A percentile compares a stretch with the other conserved stretches of the same genome.
phyloP scores from a whole-genome alignment of 1,140 invertebrate genomes.

The Euura saliciscinereae region DNA sequence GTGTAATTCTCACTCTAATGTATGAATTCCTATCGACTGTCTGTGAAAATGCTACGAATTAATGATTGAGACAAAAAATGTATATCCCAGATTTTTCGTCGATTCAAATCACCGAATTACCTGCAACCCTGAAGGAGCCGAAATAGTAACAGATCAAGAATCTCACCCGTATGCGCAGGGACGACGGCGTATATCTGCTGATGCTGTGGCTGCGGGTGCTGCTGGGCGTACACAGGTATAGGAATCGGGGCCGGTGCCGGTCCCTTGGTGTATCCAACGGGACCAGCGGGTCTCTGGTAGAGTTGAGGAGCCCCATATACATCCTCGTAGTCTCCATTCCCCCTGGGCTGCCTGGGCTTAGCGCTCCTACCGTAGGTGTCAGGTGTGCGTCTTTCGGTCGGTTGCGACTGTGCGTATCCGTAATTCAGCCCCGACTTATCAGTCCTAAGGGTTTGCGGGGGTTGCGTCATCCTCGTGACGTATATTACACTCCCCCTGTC shows the following conservation, averaged over 20 bases:
- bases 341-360: conserved; percentile 34
- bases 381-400: conserved; percentile 73
- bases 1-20: no score
- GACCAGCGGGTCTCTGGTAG: conserved; percentile 61
- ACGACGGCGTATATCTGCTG: conserved; percentile 18
- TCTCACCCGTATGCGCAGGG: background rate
- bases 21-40: no score
- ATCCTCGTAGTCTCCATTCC: conserved; percentile 78
- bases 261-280: conserved; percentile 55
- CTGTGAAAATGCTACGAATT: no score
- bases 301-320: conserved; percentile 64
- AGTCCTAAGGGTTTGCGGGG: conserved; percentile 44
- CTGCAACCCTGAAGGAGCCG: no score
- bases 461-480: conserved; percentile 39
- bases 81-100: no score
- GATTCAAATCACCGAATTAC: no score
- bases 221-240: conserved; percentile 43
- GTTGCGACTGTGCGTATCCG: conserved; percentile 40
- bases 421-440: conserved; percentile 53
- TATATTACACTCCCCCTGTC: conserved; percentile 44
- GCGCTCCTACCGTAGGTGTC: conserved; percentile 79
- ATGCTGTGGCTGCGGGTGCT: conserved; percentile 32
- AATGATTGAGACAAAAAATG: no score
- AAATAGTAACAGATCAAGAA: background rate
- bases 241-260: conserved; percentile 44